Percentiles rank a stretch among this genome's conserved stretches.
These are phyloP conservation scores for Plutomurus gul DNA, from an alignment of 1,140 invertebrate genomes.

Conservation along the genomic window DNA sequence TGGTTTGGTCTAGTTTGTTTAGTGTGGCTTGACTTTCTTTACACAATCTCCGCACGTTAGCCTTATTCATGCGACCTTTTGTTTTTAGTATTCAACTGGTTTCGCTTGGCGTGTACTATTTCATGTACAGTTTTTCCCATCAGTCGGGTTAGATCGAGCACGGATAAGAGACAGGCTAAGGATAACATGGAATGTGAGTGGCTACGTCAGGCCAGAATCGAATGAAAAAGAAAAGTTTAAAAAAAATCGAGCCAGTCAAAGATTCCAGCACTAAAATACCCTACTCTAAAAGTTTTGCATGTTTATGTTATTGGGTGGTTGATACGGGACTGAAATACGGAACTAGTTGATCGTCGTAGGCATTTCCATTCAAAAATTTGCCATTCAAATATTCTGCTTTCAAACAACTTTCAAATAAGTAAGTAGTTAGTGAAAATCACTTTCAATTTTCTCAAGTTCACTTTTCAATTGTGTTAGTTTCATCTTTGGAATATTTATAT, in stretches of 20 bases:
- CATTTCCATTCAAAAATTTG: neutral
- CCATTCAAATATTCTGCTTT: neutral
- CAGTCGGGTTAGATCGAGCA: neutral
- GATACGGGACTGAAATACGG: slow-evolving; percentile 14
- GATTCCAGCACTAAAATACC: neutral
- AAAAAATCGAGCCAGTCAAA: neutral
- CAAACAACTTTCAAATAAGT: neutral
- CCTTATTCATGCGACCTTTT: neutral
- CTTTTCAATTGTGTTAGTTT: no score
- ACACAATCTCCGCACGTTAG: neutral
- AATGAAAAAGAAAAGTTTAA: neutral
- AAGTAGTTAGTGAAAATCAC: no score
- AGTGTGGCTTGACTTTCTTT: neutral
- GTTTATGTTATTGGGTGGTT: slow-evolving; percentile 14
- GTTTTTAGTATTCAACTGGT: slow-evolving; percentile 27
- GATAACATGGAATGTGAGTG: neutral
- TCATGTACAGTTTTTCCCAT: neutral
- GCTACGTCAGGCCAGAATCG: neutral
- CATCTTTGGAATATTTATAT: no score
- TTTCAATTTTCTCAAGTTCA: no score
- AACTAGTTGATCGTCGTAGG: neutral
- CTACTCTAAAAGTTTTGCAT: slow-evolving; percentile 14
- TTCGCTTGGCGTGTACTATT: neutral
- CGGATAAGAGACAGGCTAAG: neutral
- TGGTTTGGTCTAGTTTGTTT: slow-evolving; percentile 4